These are phyloP conservation scores for Cyprinodon diabolis DNA, from an alignment of 2,797 vertebrate genomes.

Conservation along the genomic window DNA sequence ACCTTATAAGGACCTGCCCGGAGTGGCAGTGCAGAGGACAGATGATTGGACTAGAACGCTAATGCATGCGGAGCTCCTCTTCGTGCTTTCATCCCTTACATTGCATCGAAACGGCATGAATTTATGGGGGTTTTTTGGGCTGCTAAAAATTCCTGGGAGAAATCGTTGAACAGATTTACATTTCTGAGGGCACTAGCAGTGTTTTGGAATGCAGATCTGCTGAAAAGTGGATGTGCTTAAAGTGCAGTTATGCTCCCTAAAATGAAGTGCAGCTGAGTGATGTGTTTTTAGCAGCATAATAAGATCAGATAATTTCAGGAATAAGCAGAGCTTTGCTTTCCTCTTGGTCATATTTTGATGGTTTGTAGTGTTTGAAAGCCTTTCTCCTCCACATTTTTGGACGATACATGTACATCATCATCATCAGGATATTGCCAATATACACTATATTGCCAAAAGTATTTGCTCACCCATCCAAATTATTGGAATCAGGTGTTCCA, in stretches of 20 bases:
- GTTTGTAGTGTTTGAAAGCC: neutral
- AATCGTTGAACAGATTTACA: conserved; percentile 51
- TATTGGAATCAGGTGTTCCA: no score
- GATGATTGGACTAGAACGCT: conserved; percentile 69
- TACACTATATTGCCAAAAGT: no score
- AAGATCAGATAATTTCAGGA: neutral
- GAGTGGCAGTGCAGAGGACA: conserved; percentile 63
- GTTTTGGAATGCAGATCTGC: conserved; percentile 25
- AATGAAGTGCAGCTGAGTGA: conserved; percentile 30
- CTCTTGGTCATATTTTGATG: neutral
- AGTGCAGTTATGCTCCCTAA: conserved; percentile 22
- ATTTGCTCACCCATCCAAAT: no score
- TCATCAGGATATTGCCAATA: no score
- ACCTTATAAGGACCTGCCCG: conserved; percentile 73
- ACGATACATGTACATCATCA: neutral
- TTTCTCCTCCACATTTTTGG: neutral
- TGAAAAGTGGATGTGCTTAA: conserved; percentile 22
- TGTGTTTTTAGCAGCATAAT: conserved; percentile 2
- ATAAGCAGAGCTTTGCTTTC: neutral
- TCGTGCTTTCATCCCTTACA: conserved; percentile 59
- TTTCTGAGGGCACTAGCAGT: conserved; percentile 27
- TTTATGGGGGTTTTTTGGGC: conserved; percentile 32
- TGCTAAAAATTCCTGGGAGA: conserved; percentile 49
- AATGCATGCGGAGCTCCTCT: conserved; percentile 68
- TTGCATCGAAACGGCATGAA: conserved; percentile 55